These are phyloP conservation scores for Drosophila phalerata DNA, from an alignment of 2,888 invertebrate genomes.

Conservation along the genomic window DNA sequence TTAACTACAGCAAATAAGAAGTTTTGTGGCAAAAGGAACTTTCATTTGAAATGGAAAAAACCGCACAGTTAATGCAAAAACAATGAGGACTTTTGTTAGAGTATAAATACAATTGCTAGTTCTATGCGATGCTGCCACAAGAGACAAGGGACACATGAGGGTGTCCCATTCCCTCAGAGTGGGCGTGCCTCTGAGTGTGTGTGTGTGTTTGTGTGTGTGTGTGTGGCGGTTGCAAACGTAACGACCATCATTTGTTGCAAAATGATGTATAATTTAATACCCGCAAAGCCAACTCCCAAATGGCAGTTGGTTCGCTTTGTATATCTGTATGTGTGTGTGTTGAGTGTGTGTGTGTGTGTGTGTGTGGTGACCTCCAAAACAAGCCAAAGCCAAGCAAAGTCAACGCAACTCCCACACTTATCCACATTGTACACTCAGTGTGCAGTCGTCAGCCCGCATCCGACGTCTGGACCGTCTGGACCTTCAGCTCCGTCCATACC, in stretches of 20 bases:
- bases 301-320: conserved; percentile 50
- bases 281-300: conserved; percentile 83
- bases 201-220: background rate
- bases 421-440: conserved; percentile 29
- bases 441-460: conserved; percentile 55
- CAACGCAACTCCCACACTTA: conserved; percentile 58
- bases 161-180: background rate
- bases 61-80: conserved; percentile 39
- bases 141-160: conserved; percentile 41
- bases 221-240: conserved; percentile 58
- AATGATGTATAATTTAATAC: conserved; percentile 83
- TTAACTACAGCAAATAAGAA: background rate
- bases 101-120: conserved; percentile 60
- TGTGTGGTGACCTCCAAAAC: conserved; percentile 72
- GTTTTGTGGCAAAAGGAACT: background rate
- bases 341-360: conserved; percentile 1
- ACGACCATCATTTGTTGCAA: conserved; percentile 83
- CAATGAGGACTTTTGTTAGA: conserved; percentile 38
- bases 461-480: conserved; percentile 28
- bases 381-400: conserved; percentile 74
- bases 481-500: conserved; percentile 11
- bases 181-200: background rate
- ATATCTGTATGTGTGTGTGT: background rate
- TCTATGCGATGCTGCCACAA: conserved; percentile 50
- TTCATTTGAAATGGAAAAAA: conserved; percentile 12